Conservation (phyloP, 2,113 vertebrate genomes). For the Nibea albiflora region DNA sequence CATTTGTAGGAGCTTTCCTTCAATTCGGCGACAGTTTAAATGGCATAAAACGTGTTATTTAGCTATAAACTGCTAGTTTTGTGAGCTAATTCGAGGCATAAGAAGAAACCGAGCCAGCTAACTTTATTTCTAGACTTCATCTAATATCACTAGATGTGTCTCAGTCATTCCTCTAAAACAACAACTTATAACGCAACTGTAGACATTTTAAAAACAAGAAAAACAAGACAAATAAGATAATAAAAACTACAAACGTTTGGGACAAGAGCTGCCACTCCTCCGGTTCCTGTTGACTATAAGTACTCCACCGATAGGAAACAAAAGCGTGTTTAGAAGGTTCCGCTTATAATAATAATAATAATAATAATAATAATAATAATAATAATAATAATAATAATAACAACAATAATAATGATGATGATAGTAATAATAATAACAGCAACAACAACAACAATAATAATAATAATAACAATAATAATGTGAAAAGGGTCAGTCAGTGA, state of each 20-base stretch:
- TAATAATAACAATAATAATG: too few species aligned
- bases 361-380: too few species aligned
- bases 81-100: neutral
- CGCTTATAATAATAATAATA: neutral
- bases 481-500: too few species aligned
- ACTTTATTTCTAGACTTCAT: neutral
- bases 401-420: neutral
- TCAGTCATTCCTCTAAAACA: neutral
- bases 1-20: neutral
- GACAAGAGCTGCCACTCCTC: neutral
- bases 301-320: slow-evolving; percentile 53
- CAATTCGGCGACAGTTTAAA: neutral
- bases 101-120: fast-evolving
- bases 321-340: slow-evolving; percentile 43
- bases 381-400: neutral
- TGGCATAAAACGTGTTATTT: neutral
- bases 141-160: neutral
- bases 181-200: neutral
- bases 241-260: neutral
- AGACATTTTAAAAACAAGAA: neutral
- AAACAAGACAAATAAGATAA: neutral
- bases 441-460: neutral
- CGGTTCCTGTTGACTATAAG: slow-evolving; percentile 3
- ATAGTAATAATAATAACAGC: too few species aligned
- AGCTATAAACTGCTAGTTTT: neutral